These are phyloP conservation scores for Sitophilus oryzae DNA, from an alignment of 1,140 invertebrate genomes.

Conservation along the genomic window DNA sequence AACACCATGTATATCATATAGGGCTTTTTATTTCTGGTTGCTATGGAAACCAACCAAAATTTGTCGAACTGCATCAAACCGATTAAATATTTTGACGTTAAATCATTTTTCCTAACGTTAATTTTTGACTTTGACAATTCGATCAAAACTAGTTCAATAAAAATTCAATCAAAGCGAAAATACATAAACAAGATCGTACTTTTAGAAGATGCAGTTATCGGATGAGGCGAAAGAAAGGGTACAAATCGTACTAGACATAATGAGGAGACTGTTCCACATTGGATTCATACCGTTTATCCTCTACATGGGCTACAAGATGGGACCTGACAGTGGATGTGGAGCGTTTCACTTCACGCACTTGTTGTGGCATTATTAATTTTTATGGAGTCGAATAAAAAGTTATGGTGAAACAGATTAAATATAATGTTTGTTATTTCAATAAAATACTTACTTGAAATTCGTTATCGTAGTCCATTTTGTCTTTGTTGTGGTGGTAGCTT, in stretches of 20 bases:
- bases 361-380: conserved; percentile 35
- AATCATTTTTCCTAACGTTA: too few relatives aligned
- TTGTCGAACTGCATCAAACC: too few relatives aligned
- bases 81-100: too few relatives aligned
- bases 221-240: conserved; percentile 30
- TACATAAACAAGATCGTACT: too few relatives aligned
- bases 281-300: conserved; percentile 38
- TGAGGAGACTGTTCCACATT: conserved; percentile 32
- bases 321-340: conserved; percentile 34
- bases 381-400: too few relatives aligned
- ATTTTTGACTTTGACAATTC: too few relatives aligned
- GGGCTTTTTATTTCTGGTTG: too few relatives aligned
- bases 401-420: too few relatives aligned
- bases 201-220: conserved; percentile 24
- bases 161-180: too few relatives aligned
- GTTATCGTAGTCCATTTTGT: conserved; percentile 39
- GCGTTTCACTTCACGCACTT: conserved; percentile 37
- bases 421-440: not conserved
- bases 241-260: conserved; percentile 26
- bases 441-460: conserved; percentile 35
- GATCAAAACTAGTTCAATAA: too few relatives aligned
- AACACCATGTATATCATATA: too few relatives aligned
- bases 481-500: conserved; percentile 33
- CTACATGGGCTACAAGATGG: conserved; percentile 37
- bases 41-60: too few relatives aligned